Conservation (phyloP, 2,113 vertebrate species). For the Quiscalus mexicanus region DNA sequence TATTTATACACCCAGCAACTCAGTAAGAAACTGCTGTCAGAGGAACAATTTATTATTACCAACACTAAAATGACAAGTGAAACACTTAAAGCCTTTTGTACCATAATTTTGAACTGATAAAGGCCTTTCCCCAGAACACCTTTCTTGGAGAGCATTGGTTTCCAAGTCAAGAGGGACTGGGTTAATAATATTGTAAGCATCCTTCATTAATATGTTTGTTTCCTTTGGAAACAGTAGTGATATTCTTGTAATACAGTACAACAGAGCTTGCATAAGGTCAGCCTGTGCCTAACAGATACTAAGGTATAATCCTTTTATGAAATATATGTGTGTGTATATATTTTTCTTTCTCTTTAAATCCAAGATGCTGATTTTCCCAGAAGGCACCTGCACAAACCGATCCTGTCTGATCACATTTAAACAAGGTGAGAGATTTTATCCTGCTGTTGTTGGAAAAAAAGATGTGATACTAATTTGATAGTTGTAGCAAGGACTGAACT, state of each 20-base stretch:
- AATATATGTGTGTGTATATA: neutral
- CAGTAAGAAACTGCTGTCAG: neutral
- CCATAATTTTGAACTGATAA: neutral
- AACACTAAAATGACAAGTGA: neutral
- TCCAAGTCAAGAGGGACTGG: neutral
- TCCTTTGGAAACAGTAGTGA: neutral
- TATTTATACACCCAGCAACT: neutral
- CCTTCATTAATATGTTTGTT: neutral
- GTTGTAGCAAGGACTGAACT: neutral
- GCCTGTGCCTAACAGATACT: neutral
- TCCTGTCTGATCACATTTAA: constrained; percentile 98
- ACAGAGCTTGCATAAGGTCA: neutral
- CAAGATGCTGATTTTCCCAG: constrained; percentile 94
- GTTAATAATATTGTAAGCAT: neutral
- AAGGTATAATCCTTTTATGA: neutral
- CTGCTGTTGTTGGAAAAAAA: neutral
- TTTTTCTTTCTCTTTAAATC: constrained; percentile 58
- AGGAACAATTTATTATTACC: neutral
- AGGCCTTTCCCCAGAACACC: neutral
- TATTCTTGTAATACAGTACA: neutral
- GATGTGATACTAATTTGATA: neutral
- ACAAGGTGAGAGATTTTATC: constrained; percentile 84
- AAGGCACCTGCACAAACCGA: constrained; percentile 97
- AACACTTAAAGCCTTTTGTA: neutral
- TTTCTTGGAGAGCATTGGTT: neutral